Percentiles rank a stretch among this genome's conserved stretches.
phyloP scores from a whole-genome alignment of 64 coral and sea anemone species.

The Stichodactyla helianthus region DNA sequence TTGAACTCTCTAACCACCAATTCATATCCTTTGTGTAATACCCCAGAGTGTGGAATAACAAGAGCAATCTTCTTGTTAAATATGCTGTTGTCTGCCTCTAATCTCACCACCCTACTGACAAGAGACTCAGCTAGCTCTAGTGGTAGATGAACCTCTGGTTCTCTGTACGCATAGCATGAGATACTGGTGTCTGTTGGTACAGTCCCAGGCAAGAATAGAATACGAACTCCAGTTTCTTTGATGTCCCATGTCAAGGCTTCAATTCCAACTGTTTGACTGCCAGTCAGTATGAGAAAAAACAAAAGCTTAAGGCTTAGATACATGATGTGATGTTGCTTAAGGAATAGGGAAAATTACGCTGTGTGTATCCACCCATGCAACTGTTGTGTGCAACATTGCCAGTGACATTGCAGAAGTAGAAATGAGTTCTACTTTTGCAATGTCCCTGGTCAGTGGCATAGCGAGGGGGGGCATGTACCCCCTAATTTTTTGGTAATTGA shows the following conservation, averaged over 20 bases:
- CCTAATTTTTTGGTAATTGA: no score
- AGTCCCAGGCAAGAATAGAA: not conserved
- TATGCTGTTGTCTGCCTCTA: not conserved
- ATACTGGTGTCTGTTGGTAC: not conserved
- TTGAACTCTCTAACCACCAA: not conserved
- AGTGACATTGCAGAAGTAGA: no score
- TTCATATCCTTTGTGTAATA: not conserved
- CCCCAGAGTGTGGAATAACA: not conserved
- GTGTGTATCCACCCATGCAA: no score
- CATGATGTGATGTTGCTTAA: not conserved
- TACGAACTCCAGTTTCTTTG: slow-evolving; percentile 3
- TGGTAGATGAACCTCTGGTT: not conserved
- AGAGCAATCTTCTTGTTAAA: not conserved
- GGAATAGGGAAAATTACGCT: no score
- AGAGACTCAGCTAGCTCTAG: not conserved
- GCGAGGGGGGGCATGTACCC: no score
- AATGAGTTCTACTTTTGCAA: no score
- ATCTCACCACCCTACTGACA: not conserved
- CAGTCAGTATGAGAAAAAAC: not conserved
- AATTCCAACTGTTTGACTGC: not conserved
- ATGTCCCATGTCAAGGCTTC: not conserved
- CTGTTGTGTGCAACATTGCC: no score
- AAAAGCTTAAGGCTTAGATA: not conserved
- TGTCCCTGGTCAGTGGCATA: no score
- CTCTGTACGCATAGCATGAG: not conserved